Evolutionary conservation across 2,797 vertebrate species (phyloP).

Genomic region (Rhyacichthys aspro): DNA sequence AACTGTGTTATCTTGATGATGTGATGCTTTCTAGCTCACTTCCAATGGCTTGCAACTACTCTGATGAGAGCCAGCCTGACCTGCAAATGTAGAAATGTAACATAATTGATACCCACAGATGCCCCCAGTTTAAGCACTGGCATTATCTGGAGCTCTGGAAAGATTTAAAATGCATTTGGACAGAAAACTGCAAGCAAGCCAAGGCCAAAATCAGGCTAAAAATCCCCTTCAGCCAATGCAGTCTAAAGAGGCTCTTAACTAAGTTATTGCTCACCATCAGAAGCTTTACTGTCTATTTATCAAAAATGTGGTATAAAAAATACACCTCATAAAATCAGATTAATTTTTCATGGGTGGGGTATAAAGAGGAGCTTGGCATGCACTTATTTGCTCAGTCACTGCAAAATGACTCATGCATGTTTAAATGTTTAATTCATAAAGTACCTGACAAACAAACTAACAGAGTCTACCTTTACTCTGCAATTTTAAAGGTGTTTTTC

Average conservation of each 20-base stretch:
- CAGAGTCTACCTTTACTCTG: background rate
- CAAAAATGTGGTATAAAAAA: background rate
- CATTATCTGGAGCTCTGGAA: background rate
- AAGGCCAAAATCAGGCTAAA: background rate
- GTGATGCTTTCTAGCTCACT: background rate
- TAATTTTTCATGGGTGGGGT: background rate
- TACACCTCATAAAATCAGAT: background rate
- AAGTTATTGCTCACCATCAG: background rate
- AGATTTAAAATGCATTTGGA: background rate
- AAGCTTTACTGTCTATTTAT: background rate
- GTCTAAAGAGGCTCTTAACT: background rate
- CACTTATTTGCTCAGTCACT: slow-evolving; percentile 10
- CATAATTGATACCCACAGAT: slow-evolving; percentile 5
- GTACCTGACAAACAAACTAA: background rate
- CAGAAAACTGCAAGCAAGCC: background rate
- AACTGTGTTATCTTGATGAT: too few species aligned
- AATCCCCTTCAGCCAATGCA: too few species aligned
- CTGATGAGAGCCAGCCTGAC: slow-evolving; percentile 1
- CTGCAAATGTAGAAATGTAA: background rate
- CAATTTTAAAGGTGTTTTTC: background rate
- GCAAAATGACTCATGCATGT: background rate
- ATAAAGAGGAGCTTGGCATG: slow-evolving; percentile 1
- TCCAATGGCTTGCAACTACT: background rate
- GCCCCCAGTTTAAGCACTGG: slow-evolving; percentile 5
- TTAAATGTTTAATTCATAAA: slow-evolving; percentile 13